Conservation (phyloP, 2,888 invertebrate species). For the Archips crataeganus region DNA sequence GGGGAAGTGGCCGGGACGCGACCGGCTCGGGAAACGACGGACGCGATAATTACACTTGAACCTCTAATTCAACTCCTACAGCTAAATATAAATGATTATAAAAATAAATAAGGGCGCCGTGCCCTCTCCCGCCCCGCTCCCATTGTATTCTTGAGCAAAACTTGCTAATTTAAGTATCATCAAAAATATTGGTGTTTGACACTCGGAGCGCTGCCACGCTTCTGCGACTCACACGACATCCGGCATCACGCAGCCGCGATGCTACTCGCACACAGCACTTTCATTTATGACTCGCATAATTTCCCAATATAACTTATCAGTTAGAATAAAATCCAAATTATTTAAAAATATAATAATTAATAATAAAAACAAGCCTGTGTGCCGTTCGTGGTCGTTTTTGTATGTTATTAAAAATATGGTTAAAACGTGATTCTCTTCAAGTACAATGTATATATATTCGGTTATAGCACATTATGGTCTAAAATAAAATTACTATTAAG, state of each 20-base stretch:
- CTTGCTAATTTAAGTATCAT: conserved; percentile 56
- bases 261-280: conserved; percentile 53
- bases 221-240: not conserved
- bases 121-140: conserved; percentile 68
- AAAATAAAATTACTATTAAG: conserved; percentile 82
- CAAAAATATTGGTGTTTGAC: conserved; percentile 56
- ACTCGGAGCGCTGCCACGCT: conserved; percentile 32
- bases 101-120: conserved; percentile 81
- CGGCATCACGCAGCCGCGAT: not conserved
- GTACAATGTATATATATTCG: conserved; percentile 65
- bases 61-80: conserved; percentile 70
- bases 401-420: conserved; percentile 45
- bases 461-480: conserved; percentile 82
- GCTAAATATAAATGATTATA: conserved; percentile 84
- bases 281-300: conserved; percentile 60
- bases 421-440: conserved; percentile 44
- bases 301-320: conserved; percentile 45
- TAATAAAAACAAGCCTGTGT: conserved; percentile 66
- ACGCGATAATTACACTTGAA: conserved; percentile 69
- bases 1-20: not conserved
- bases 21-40: conserved; percentile 41
- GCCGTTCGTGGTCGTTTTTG: conserved; percentile 53
- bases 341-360: conserved; percentile 65
- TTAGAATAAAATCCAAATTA: conserved; percentile 66
- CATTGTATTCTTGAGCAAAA: conserved; percentile 61